Base-by-base conservation (phyloP, 2,113 vertebrate genomes). In the Protobothrops mucrosquamatus region DNA sequence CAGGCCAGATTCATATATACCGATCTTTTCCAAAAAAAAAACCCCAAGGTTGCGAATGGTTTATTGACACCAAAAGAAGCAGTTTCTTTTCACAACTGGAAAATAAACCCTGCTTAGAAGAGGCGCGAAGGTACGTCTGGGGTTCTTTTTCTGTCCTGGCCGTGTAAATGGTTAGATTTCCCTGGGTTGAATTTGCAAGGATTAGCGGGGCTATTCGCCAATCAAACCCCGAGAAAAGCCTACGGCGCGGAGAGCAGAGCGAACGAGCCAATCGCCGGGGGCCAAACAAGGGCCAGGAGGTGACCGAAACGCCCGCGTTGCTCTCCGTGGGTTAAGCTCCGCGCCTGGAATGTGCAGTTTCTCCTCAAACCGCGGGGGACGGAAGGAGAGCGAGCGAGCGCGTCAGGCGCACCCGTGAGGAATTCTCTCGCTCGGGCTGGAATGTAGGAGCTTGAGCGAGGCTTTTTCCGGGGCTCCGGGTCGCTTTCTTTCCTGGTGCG, bases 301-400 rank as follows among this genome's bases (percentile, higher is more conserved):
- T 46, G 23, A 88, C 52, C 29, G 97, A 97, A 96, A 94, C 96
- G 95, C 96, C 6, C 93, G 96, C 96, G 96, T 93, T 96, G 95
- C 97, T 97, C 96, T 95, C 97, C 95, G 96, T 96, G 95, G 94
- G 94, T 93, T 94, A 93, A 96, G 95, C 74, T 95, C 94, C 92
- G 92, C 92, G 95, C 95, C 94, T 95, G 97, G 97, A 97, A 97
- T 97, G 97, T 93, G 96, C 96, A 96, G 95, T 3, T 81, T 95
- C 57, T 96, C 93, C 97, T 97, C 96, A 95, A 97, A 97, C 94
- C 97, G 97, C 95, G 26, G 97, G 96, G 24, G 96, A 59, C 48
- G 90, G 96, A 91, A 96, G 95, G 95, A 95, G 95, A 93, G 64
- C 26, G 6, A 4, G 95, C 94, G 51, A 96, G 96, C 29, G 24